A percentile compares a stretch with the other conserved stretches of the same genome.
Conservation (phyloP, 2,113 vertebrate genomes). For the Peromyscus polionotus region DNA sequence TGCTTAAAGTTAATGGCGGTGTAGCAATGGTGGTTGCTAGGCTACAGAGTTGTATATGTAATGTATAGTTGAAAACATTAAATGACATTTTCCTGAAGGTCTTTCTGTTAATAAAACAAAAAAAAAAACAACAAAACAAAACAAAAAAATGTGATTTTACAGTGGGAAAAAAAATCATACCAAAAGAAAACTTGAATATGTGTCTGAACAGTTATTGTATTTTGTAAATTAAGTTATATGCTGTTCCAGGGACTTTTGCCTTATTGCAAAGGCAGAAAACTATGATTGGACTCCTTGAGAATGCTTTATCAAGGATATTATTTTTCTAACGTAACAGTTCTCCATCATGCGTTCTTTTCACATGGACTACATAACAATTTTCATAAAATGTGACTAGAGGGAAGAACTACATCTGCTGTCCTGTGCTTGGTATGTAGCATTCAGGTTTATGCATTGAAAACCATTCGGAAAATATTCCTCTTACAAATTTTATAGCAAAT, state of each 20-base stretch:
- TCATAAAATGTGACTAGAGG: slow-evolving; percentile 91
- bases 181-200: slow-evolving; percentile 91
- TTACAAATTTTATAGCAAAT: slow-evolving; percentile 92
- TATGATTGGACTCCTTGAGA: slow-evolving; percentile 89
- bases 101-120: slow-evolving; percentile 81
- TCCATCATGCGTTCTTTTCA: slow-evolving; percentile 90
- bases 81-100: slow-evolving; percentile 84
- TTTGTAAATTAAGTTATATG: slow-evolving; percentile 92
- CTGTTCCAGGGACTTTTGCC: slow-evolving; percentile 91
- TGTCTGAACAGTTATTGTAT: slow-evolving; percentile 89
- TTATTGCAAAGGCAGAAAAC: slow-evolving; percentile 90
- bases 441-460: slow-evolving; percentile 91
- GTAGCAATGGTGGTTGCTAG: slow-evolving; percentile 76
- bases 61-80: slow-evolving; percentile 86
- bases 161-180: slow-evolving; percentile 85
- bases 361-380: slow-evolving; percentile 89
- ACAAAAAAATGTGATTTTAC: slow-evolving; percentile 81
- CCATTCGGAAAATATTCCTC: slow-evolving; percentile 90
- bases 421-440: slow-evolving; percentile 92
- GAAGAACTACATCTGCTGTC: slow-evolving; percentile 89
- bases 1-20: slow-evolving; percentile 78
- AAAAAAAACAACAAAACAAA: not conserved
- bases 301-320: slow-evolving; percentile 92
- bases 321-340: slow-evolving; percentile 91
- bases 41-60: slow-evolving; percentile 83